A percentile compares a stretch with the other conserved stretches of the same genome.
Conservation (phyloP, 2,888 invertebrate genomes). For the Metacarcinus magister region DNA sequence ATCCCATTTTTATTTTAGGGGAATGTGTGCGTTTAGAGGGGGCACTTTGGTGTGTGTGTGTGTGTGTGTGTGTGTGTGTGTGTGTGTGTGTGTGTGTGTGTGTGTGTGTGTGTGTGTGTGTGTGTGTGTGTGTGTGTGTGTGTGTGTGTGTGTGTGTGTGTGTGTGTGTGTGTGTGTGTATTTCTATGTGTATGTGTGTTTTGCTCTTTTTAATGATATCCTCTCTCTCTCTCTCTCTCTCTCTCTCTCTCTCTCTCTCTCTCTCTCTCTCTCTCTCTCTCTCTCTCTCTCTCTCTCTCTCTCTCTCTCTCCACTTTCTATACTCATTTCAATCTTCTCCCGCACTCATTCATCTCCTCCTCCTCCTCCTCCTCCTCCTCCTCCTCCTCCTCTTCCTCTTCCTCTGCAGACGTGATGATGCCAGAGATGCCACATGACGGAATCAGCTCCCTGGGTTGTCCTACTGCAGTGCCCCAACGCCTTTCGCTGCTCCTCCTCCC, state of each 20-base stretch:
- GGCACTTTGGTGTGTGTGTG: neutral
- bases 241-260: constrained; percentile 6
- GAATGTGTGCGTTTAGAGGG: too few relatives aligned
- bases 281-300: constrained; percentile 23
- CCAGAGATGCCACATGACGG: neutral
- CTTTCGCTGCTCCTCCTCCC: neutral
- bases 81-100: neutral
- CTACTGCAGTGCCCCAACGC: neutral
- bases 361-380: neutral
- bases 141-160: constrained; percentile 8
- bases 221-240: constrained; percentile 12
- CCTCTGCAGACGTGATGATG: neutral
- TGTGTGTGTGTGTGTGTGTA: neutral
- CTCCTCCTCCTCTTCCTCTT: constrained; percentile 12
- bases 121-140: neutral
- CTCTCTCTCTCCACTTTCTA: neutral
- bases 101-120: too few relatives aligned
- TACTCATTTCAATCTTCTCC: neutral
- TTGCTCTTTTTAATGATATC: neutral
- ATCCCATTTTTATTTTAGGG: too few relatives aligned
- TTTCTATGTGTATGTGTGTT: neutral
- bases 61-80: constrained; percentile 19
- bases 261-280: neutral
- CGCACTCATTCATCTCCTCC: neutral
- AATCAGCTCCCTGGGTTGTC: neutral